Base-by-base conservation (phyloP, 2,888 invertebrate genomes). In the Phortica okadai region DNA sequence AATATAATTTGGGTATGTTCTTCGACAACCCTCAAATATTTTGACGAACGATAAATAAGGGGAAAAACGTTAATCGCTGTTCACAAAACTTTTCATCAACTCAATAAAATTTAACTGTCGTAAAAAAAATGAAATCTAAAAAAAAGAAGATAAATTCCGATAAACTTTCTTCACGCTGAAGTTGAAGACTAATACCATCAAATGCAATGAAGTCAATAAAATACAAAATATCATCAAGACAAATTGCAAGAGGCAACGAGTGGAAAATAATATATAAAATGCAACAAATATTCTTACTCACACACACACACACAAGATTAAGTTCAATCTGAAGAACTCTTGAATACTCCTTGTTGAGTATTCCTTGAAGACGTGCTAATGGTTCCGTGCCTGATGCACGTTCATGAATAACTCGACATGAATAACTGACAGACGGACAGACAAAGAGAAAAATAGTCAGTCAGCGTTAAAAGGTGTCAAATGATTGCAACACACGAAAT, bases 91-190 rank as follows among this genome's bases (percentile, higher is more conserved):
- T 54, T 54, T 54, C 11, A 59, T 59, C 16, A 59, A 21, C 16
- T 82, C 82, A 84, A 85, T 85, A 76, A 80, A 82, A 84, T 85
- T 86, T 85, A 83, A 86, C 83, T 83, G 82, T 82, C 82, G 33
- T 33, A 33, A 33, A 33, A 4, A 33, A 33, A 33, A 4, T 33
- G 2, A 4, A 33, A 5, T 50, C 8, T 6, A 50, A 50, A 50
- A 50, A 14, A 50, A 14, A 8, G 14, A 50, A 8, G 14, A 14
- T 50, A 2, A 50, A 50, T 50, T 50, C 50, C 8, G 1, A 50
- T 50, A 1, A 14, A 50, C 33, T 33, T 50, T 5, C 50, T 14
- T 14, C 50, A 50, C 6, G 14, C 14, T 50, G 50, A 50, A 2
- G 50, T 50, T 14, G 14, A 8, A 50, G 6, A 50, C 10, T 11